A percentile compares a stretch with the other conserved stretches of the same genome.
These are phyloP conservation scores for Danionella cerebrum DNA, from an alignment of 2,113 vertebrate genomes.

Conservation along the genomic window DNA sequence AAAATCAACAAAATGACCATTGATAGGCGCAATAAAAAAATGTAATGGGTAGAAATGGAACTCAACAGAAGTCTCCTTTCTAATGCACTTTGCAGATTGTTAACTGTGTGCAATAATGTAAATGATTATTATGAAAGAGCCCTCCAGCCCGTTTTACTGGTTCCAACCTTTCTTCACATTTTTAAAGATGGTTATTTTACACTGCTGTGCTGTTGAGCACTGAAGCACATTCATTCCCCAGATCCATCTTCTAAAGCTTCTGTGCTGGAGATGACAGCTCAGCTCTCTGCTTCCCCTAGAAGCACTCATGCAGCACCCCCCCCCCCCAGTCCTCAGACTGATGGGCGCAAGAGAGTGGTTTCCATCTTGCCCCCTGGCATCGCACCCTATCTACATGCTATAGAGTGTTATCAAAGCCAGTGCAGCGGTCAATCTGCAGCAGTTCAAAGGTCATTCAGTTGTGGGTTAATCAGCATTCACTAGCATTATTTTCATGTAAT, in stretches of 20 bases:
- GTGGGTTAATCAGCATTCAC: too few species aligned
- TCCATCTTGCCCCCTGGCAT: slow-evolving; percentile 4
- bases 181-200: too few species aligned
- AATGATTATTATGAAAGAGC: too few species aligned
- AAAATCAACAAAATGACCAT: too few species aligned
- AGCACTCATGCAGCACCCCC: background rate
- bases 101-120: too few species aligned
- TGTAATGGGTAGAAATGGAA: too few species aligned
- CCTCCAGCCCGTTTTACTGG: too few species aligned
- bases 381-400: background rate
- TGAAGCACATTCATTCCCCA: background rate
- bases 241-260: slow-evolving; percentile 6
- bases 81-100: too few species aligned
- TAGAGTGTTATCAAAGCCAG: background rate
- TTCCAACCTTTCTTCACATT: too few species aligned
- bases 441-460: background rate
- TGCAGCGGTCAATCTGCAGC: background rate
- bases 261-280: slow-evolving; percentile 4
- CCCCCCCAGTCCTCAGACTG: background rate
- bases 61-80: too few species aligned
- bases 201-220: background rate
- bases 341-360: background rate
- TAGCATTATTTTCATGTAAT: too few species aligned
- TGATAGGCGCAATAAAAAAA: too few species aligned
- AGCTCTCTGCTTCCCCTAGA: background rate